These are phyloP conservation scores for Turritopsis rubra DNA, from an alignment of 30 jellyfish, hydroid and myxozoan genomes.

Conservation along the genomic window DNA sequence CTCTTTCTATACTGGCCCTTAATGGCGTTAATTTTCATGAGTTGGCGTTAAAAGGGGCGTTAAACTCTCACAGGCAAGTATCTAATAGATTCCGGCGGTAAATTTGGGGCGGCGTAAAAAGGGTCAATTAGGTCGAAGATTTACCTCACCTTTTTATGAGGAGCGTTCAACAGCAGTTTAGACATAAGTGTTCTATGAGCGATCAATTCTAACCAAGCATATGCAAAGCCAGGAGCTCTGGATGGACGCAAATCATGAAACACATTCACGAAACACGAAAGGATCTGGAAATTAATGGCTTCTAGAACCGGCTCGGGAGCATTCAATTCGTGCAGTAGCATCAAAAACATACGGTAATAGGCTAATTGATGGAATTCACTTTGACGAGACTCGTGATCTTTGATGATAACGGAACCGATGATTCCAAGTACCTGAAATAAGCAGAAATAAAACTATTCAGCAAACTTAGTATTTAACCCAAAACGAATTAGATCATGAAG, in stretches of 20 bases:
- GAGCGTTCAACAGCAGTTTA: constrained; percentile 74
- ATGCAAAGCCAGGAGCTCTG: constrained; percentile 92
- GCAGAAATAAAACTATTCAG: neutral
- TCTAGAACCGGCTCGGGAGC: constrained; percentile 97
- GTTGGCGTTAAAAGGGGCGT: no score
- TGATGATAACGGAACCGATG: constrained; percentile 65
- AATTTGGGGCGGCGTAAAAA: no score
- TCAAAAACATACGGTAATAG: constrained; percentile 81
- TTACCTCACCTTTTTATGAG: constrained; percentile 91
- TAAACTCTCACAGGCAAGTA: no score
- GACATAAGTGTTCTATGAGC: constrained; percentile 90
- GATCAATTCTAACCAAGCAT: constrained; percentile 93
- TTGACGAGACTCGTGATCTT: constrained; percentile 85
- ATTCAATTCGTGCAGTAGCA: constrained; percentile 71
- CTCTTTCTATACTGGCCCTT: no score
- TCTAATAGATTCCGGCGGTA: no score
- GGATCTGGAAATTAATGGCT: constrained; percentile 81
- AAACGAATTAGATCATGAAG: no score
- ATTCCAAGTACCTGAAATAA: constrained; percentile 66
- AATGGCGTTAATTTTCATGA: no score
- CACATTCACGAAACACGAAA: constrained; percentile 80
- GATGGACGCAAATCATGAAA: constrained; percentile 85
- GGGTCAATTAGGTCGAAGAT: no score
- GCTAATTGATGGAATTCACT: constrained; percentile 86
- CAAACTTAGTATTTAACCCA: neutral